These are phyloP conservation scores for Pagrus major DNA, from an alignment of 2,113 vertebrate species.

Conservation along the genomic window DNA sequence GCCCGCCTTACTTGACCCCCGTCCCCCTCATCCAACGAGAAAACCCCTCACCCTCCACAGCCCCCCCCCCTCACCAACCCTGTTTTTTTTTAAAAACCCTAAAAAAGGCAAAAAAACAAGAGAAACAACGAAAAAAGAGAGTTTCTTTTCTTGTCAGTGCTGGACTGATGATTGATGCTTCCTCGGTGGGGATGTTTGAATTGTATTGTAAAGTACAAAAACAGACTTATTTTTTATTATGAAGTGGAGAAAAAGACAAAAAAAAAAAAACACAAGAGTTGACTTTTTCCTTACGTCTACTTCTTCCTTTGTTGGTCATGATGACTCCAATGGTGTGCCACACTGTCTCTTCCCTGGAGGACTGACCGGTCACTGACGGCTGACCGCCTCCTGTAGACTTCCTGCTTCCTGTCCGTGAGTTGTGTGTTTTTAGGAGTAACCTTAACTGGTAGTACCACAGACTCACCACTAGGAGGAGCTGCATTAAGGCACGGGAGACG, in stretches of 20 bases:
- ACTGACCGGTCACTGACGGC: constrained; percentile 54
- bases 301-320: constrained; percentile 69
- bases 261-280: constrained; percentile 70
- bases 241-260: constrained; percentile 90
- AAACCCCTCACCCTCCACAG: constrained; percentile 40
- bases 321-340: constrained; percentile 69
- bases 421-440: constrained; percentile 73
- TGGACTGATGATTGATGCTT: constrained; percentile 94
- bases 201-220: constrained; percentile 99
- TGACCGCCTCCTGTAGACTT: constrained; percentile 70
- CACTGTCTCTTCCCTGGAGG: constrained; percentile 74
- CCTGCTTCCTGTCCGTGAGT: constrained; percentile 69
- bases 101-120: constrained; percentile 39
- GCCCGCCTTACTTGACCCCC: constrained; percentile 65
- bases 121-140: constrained; percentile 53
- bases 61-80: constrained; percentile 30
- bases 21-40: constrained; percentile 45
- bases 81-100: constrained; percentile 60
- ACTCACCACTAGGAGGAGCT: constrained; percentile 73
- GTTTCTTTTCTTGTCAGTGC: constrained; percentile 81
- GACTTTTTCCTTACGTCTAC: constrained; percentile 83
- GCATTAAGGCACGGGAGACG: constrained; percentile 53
- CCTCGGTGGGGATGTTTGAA: constrained; percentile 97
- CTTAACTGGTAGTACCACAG: constrained; percentile 75
- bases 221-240: constrained; percentile 99